Conservation (phyloP, 2,113 vertebrate genomes). For the Python bivittatus region DNA sequence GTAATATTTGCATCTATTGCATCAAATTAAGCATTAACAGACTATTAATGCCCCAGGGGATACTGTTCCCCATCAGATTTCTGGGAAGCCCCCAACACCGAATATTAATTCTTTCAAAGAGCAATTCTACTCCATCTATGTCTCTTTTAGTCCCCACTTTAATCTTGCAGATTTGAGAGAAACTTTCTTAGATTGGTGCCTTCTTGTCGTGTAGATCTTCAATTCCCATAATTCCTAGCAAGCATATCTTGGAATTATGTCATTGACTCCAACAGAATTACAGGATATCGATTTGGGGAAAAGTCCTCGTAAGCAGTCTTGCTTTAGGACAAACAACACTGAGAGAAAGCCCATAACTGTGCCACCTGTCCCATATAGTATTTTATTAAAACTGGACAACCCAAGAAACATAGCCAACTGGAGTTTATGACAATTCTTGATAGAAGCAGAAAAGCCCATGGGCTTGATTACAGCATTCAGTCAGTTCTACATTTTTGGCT, state of each 20-base stretch:
- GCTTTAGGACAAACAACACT: neutral
- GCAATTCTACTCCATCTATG: neutral
- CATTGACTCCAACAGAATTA: neutral
- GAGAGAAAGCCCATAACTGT: neutral
- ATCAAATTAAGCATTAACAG: neutral
- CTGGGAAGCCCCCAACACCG: neutral
- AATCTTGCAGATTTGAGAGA: neutral
- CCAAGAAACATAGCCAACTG: neutral
- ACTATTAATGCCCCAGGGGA: neutral
- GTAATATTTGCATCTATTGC: neutral
- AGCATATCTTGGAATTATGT: neutral
- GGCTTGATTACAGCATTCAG: neutral
- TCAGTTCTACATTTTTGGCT: neutral
- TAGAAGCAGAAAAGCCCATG: neutral
- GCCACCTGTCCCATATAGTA: neutral
- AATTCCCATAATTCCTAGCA: neutral
- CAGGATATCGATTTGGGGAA: neutral
- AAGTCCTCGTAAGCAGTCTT: neutral
- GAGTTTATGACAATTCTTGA: neutral
- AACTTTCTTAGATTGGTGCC: neutral
- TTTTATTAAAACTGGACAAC: neutral
- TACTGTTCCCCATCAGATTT: neutral
- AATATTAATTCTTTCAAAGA: neutral
- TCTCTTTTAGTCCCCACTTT: neutral
- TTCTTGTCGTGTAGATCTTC: neutral